Base-by-base conservation (phyloP, 1,140 invertebrate genomes). In the Yoshiicerus persimilis region DNA sequence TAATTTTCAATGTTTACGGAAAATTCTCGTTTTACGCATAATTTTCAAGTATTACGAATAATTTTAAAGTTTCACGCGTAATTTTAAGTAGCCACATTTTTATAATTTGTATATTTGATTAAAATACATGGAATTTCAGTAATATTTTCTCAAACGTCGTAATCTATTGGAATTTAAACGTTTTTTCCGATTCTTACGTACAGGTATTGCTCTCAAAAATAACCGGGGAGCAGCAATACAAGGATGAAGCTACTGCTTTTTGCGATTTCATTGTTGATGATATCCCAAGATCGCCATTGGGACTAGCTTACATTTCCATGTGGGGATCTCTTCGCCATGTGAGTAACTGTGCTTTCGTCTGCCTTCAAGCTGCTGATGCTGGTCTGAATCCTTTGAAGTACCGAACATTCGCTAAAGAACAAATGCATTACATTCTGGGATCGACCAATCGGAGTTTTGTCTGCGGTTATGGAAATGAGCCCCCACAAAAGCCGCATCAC, bases 281-380 rank as follows among this genome's bases (percentile, higher is more conserved):
- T 13, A 93, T 94, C 85, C 93, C 92, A 75, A 92, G 92, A 64
- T 94, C 94, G 0, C 94, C 94, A 0, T 93, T 93, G 87, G 94
- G 94, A 13, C 91, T 95, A 2, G 89, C 94, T 10, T 95, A 93
- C 91, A 93, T 95, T 85, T 93, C 93, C 89, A 93, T 94, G 90
- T 93, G 93, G 89, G 94, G 94, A 32, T 93, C 94, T 25, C 91
- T 95, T 25, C 93, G 93, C 75, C 94, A 94, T 87, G 93, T 94
- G 3, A 93, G 94, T 4, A 95, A 94, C 90, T 93, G 94, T 23
- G 94, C 94, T 2, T 95, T 95, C 90, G 90, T 95, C 41, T 94
- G 94, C 80, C 91, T 94, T 20, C 27, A 93, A 92, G 93, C 93
- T 0, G 93, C 94, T 0, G 92, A 94, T 90, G 87, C 89, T 77